These are phyloP conservation scores for Paedocypris micromegethes DNA, from an alignment of 2,797 vertebrate genomes.

Conservation along the genomic window DNA sequence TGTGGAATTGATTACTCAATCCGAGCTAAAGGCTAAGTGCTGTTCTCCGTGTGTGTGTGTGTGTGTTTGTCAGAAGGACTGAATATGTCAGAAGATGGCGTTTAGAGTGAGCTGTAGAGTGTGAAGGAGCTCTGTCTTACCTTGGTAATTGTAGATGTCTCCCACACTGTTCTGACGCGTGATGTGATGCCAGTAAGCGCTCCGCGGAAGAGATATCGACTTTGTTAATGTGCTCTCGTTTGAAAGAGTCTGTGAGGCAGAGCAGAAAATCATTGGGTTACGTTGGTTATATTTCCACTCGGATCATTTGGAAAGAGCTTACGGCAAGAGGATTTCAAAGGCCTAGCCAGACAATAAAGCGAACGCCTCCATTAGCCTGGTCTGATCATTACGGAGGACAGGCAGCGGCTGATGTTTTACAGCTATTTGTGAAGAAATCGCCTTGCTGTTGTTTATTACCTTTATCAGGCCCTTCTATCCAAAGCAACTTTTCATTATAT, in stretches of 20 bases:
- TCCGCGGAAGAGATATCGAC: conserved; percentile 94
- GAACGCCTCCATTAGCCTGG: conserved; percentile 20
- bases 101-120: conserved; percentile 15
- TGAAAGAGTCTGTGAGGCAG: conserved; percentile 80
- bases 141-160: conserved; percentile 97
- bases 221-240: conserved; percentile 87
- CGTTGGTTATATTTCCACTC: conserved; percentile 39
- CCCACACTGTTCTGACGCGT: conserved; percentile 94
- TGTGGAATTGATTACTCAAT: conserved; percentile 11
- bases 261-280: conserved; percentile 45
- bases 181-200: conserved; percentile 98
- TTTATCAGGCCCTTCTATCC: no score
- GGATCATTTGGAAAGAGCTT: conserved; percentile 12
- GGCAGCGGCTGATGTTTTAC: conserved; percentile 12
- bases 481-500: no score
- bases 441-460: no score
- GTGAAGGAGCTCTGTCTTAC: conserved; percentile 62
- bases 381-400: conserved; percentile 20
- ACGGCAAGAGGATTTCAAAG: conserved; percentile 12
- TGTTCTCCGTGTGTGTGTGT: neutral
- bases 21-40: neutral
- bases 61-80: neutral
- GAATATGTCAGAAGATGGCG: conserved; percentile 6
- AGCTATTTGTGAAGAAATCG: no score
- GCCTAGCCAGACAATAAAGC: neutral